Conservation (phyloP, 2,113 vertebrate species). For the Pelvicachromis taeniatus region DNA sequence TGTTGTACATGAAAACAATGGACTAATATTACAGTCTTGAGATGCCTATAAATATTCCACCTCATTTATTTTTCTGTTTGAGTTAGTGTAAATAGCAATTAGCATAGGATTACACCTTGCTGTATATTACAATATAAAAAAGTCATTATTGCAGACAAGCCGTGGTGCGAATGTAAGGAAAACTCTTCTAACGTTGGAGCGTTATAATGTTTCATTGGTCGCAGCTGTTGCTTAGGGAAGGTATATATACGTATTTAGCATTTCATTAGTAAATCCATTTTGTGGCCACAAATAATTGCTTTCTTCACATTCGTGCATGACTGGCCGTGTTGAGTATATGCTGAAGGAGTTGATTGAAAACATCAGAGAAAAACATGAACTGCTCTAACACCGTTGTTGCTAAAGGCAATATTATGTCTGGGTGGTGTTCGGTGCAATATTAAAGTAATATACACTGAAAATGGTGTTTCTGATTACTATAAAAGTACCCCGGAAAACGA, state of each 20-base stretch:
- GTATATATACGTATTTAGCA: background rate
- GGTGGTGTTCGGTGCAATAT: constrained; percentile 7
- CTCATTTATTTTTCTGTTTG: background rate
- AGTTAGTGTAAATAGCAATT: background rate
- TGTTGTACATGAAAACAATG: background rate
- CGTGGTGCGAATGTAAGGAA: background rate
- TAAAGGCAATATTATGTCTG: constrained; percentile 25
- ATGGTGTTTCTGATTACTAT: constrained; percentile 11
- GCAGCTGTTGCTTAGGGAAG: background rate
- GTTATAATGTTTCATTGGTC: background rate
- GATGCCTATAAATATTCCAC: background rate
- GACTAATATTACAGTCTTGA: background rate
- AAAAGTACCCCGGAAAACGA: background rate
- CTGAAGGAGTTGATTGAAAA: constrained; percentile 34
- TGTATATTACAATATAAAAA: background rate
- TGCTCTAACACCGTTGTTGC: constrained; percentile 8
- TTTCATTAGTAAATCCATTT: constrained; percentile 46
- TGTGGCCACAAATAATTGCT: constrained; percentile 17
- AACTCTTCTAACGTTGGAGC: background rate
- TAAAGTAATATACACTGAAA: constrained; percentile 27
- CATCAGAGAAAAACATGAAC: constrained; percentile 3
- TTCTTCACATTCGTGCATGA: constrained; percentile 20
- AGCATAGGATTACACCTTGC: background rate
- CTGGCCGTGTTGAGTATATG: background rate
- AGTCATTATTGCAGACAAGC: background rate